Conservation (phyloP, 2,113 vertebrate genomes). For the Mustelus asterias region DNA sequence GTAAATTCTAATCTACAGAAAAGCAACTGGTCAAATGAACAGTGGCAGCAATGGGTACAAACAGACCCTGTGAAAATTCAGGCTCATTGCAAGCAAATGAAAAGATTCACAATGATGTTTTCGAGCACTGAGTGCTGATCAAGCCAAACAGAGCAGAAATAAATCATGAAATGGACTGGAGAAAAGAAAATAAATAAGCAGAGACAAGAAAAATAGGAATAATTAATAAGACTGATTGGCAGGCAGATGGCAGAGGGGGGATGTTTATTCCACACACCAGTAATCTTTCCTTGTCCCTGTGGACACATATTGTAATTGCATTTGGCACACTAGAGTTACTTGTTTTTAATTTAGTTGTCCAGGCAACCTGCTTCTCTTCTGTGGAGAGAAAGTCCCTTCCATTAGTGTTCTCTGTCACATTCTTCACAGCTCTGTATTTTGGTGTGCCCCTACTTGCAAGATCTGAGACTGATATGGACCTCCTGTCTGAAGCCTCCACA, state of each 20-base stretch:
- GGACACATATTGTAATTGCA: slow-evolving; percentile 61
- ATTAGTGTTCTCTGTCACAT: slow-evolving; percentile 46
- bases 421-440: slow-evolving; percentile 51
- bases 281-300: slow-evolving; percentile 66
- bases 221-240: slow-evolving; percentile 64
- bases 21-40: background rate
- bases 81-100: background rate
- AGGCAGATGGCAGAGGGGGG: slow-evolving; percentile 62
- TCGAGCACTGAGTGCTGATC: background rate
- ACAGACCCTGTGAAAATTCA: background rate
- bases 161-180: slow-evolving; percentile 47
- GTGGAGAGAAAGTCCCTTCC: slow-evolving; percentile 55
- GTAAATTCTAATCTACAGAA: slow-evolving; percentile 22
- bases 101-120: background rate
- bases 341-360: slow-evolving; percentile 59
- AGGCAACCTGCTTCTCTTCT: slow-evolving; percentile 61
- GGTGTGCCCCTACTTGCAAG: slow-evolving; percentile 54
- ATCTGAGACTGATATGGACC: slow-evolving; percentile 52
- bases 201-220: slow-evolving; percentile 45
- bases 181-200: slow-evolving; percentile 44
- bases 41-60: background rate
- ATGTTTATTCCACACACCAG: slow-evolving; percentile 79
- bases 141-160: slow-evolving; percentile 48
- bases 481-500: slow-evolving; percentile 44
- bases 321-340: slow-evolving; percentile 63